A percentile compares a stretch with the other conserved stretches of the same genome.
Conservation (phyloP, 2,888 invertebrate species). For the Lysandra bellargus region DNA sequence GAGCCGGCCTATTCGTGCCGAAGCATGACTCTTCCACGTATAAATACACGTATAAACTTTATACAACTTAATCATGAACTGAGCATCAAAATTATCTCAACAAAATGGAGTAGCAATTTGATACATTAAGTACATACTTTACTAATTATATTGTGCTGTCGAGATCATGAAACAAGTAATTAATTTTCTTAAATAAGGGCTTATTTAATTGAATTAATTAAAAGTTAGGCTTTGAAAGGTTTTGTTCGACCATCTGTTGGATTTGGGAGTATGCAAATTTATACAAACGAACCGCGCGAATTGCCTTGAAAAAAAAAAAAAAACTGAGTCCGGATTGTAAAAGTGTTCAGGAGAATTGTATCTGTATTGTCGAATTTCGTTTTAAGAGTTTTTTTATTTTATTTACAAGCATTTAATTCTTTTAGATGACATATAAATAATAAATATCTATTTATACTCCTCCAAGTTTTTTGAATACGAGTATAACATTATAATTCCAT, state of each 20-base stretch:
- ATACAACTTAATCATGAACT: background rate
- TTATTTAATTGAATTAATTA: constrained; percentile 47
- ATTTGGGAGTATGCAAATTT: constrained; percentile 13
- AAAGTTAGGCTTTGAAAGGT: constrained; percentile 41
- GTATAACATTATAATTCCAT: no score
- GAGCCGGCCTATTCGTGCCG: no score
- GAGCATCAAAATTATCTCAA: background rate
- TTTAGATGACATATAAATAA: no score
- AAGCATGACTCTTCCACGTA: no score
- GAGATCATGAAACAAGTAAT: constrained; percentile 5
- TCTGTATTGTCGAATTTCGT: background rate
- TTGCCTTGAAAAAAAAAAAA: constrained; percentile 11
- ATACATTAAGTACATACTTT: background rate
- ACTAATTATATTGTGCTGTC: background rate
- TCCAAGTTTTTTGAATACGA: no score
- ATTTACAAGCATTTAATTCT: background rate
- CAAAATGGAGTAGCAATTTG: background rate
- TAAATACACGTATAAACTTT: background rate
- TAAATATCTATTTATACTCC: no score
- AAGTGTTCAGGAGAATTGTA: background rate
- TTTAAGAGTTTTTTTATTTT: background rate
- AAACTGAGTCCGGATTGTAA: background rate
- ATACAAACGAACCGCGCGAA: background rate
- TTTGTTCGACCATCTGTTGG: constrained; percentile 14
- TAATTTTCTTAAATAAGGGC: background rate